Evolutionary conservation across 2,113 vertebrate genomes (phyloP).

Genomic region (Zapornia atra): DNA sequence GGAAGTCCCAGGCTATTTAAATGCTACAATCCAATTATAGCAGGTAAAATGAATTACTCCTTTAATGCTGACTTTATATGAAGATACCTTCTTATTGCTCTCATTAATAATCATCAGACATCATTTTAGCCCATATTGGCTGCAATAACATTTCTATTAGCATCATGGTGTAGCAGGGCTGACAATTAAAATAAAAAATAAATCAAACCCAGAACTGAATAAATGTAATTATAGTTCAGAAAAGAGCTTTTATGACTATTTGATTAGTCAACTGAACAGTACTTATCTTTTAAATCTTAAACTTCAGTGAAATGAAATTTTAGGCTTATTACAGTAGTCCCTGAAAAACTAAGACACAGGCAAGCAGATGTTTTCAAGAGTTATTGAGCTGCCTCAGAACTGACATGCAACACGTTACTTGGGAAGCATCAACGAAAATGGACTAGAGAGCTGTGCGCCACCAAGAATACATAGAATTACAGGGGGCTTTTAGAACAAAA

Average conservation of each 20-base stretch:
- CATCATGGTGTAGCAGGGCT: slow-evolving; percentile 78
- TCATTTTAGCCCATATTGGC: slow-evolving; percentile 85
- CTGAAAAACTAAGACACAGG: slow-evolving; percentile 5
- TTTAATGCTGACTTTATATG: slow-evolving; percentile 92
- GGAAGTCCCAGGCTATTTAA: slow-evolving; percentile 83
- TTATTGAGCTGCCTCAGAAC: not conserved
- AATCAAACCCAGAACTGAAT: slow-evolving; percentile 80
- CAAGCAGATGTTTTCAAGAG: not conserved
- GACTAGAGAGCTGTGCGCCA: not conserved
- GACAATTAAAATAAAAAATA: slow-evolving; percentile 87
- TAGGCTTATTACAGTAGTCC: not conserved
- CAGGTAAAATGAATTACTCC: slow-evolving; percentile 87
- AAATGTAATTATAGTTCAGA: slow-evolving; percentile 81
- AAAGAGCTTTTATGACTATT: slow-evolving; percentile 84
- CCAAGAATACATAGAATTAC: not conserved
- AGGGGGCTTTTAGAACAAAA: not conserved
- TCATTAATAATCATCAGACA: slow-evolving; percentile 97
- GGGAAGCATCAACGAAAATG: not conserved
- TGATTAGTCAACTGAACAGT: slow-evolving; percentile 79
- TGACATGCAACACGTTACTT: not conserved
- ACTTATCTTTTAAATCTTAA: slow-evolving; percentile 73
- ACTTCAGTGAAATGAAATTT: slow-evolving; percentile 53
- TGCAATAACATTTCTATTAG: slow-evolving; percentile 89
- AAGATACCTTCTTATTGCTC: slow-evolving; percentile 92
- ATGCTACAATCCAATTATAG: slow-evolving; percentile 88